These are phyloP conservation scores for Bothrops alternatus DNA, from an alignment of 2,797 vertebrate genomes.

Conservation along the genomic window DNA sequence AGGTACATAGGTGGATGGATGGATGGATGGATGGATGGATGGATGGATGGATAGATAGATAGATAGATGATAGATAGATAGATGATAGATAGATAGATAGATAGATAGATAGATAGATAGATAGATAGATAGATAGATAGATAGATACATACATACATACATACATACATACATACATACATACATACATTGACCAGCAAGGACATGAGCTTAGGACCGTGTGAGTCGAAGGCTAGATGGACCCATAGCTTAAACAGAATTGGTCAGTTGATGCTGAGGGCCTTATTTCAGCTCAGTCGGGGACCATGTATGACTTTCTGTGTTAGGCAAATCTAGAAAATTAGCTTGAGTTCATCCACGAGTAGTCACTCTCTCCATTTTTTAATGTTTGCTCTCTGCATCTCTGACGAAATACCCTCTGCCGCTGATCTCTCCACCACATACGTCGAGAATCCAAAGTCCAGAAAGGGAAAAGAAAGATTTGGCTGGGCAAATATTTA, in stretches of 20 bases:
- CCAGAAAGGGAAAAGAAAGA: background rate
- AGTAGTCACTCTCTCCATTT: background rate
- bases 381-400: background rate
- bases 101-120: too few species aligned
- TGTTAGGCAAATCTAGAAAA: background rate
- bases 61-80: too few species aligned
- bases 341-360: background rate
- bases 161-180: too few species aligned
- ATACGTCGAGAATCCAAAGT: background rate
- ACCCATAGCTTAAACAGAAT: background rate
- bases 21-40: too few species aligned
- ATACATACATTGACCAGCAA: background rate
- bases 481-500: background rate
- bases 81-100: too few species aligned
- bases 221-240: background rate
- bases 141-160: too few species aligned
- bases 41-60: too few species aligned
- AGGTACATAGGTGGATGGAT: too few species aligned
- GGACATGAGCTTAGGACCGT: background rate
- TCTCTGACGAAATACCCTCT: background rate
- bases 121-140: too few species aligned
- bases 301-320: background rate
- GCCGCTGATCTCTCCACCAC: background rate
- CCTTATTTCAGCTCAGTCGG: background rate
- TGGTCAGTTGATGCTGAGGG: background rate